Base-by-base conservation (phyloP, 2,113 vertebrate species). In the Thamnaconus septentrionalis region DNA sequence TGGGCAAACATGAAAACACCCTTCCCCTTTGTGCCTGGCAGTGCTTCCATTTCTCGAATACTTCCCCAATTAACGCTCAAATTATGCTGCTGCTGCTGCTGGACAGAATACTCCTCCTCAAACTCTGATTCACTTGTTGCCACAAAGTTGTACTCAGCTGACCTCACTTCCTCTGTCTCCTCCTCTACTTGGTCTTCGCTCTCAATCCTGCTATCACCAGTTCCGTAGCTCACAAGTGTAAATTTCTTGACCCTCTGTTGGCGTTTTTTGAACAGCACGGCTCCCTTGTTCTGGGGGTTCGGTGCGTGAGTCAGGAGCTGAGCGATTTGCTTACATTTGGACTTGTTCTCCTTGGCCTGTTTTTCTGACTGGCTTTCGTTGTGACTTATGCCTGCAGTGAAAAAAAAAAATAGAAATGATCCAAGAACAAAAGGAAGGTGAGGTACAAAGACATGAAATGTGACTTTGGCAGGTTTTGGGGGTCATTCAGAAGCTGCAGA, bases 1-100 rank as follows among this genome's bases (percentile, higher is more conserved):
- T 91, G 93, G 61, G 92, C 96, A 86, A 99, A 99, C 97, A 99
- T 97, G 76, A 95, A 80, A 47, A 94, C 93, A 11, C 97, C 97
- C 71, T 98, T 99, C 71, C 97, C 97, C 61, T 92, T 92, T 69
- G 89, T 95, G 64, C 95, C 94, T 63, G 94, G 92, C 66, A 98
- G 85, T 0, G 87, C 90, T 80, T 97, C 93, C 97, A 99, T 98
- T 83, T 88, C 87, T 81, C 88, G 83, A 44, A 84, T 89, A 55
- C 93, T 85, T 64, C 92, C 89, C 92, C 92, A 94, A 75, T 93
- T 92, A 66, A 92, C 88, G 2, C 78, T 93, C 75, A 93, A 72
- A 55, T 72, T 63, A 4, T 87, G 2, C 48, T n/a, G 70, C 71
- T 87, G 84, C 68, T 91, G 90, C 66, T 71, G 7, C 85, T 94